phyloP scores from a whole-genome alignment of 53 echinoderm and acorn worm species.

The Patiria pectinifera region DNA sequence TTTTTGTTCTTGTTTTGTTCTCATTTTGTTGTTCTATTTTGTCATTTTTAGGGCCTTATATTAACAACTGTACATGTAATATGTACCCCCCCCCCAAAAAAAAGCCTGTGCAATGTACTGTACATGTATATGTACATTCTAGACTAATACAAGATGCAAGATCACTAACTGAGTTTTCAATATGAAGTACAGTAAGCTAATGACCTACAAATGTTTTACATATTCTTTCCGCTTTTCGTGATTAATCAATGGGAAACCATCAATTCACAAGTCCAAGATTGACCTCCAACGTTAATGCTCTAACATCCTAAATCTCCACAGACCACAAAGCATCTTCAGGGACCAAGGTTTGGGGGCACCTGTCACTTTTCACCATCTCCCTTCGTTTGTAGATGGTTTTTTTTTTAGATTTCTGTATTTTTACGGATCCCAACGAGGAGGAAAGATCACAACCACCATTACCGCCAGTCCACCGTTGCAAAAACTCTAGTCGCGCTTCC shows the following conservation, averaged over 20 bases:
- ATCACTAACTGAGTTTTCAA: too few species aligned
- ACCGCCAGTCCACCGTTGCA: neutral
- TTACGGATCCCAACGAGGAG: neutral
- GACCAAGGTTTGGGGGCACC: neutral
- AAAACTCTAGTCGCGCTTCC: neutral
- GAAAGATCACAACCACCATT: neutral
- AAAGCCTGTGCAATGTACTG: too few species aligned
- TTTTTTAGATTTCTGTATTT: neutral
- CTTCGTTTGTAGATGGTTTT: neutral
- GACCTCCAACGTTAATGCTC: neutral
- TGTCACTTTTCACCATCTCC: conserved; percentile 1
- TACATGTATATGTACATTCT: too few species aligned
- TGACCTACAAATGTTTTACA: neutral
- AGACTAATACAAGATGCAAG: too few species aligned
- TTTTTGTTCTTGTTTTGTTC: too few species aligned
- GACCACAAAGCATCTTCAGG: neutral
- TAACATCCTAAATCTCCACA: neutral
- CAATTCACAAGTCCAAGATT: neutral
- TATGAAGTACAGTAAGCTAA: neutral
- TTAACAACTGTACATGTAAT: too few species aligned
- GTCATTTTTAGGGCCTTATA: too few species aligned
- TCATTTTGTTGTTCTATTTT: too few species aligned
- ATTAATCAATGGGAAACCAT: neutral
- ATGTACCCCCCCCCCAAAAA: too few species aligned
- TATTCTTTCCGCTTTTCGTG: neutral